Conservation (phyloP, 2,797 vertebrate genomes). For the Acestrorhynchus altus region DNA sequence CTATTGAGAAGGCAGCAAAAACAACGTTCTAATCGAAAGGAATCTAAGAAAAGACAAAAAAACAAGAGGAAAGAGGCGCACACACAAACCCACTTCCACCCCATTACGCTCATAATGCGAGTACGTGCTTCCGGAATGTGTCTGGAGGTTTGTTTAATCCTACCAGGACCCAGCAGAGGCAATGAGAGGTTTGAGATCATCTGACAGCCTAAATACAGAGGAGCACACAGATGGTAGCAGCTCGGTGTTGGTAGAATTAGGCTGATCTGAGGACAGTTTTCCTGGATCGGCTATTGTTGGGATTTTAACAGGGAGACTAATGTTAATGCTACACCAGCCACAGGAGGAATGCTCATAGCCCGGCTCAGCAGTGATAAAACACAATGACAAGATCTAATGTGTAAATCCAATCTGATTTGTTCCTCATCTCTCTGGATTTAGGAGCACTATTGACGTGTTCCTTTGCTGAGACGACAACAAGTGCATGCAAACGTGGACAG, state of each 20-base stretch:
- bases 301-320: slow-evolving; percentile 9
- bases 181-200: slow-evolving; percentile 49
- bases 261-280: not conserved
- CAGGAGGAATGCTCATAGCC: slow-evolving; percentile 7
- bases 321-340: not conserved
- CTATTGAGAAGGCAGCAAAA: slow-evolving; percentile 11
- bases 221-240: slow-evolving; percentile 27
- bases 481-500: not conserved
- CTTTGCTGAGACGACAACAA: not conserved
- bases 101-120: slow-evolving; percentile 29
- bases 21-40: slow-evolving; percentile 9
- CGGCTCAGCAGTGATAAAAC: slow-evolving; percentile 4
- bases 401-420: slow-evolving; percentile 10
- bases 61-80: not conserved
- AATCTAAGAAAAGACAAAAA: not conserved
- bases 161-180: slow-evolving; percentile 33
- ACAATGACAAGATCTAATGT: slow-evolving; percentile 1
- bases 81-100: slow-evolving; percentile 38
- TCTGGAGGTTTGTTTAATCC: slow-evolving; percentile 35
- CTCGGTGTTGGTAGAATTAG: not conserved
- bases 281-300: slow-evolving; percentile 13
- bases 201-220: slow-evolving; percentile 53
- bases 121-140: slow-evolving; percentile 36
- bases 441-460: not conserved
- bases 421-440: not conserved